Percentiles rank a stretch among this genome's conserved stretches.
Evolutionary conservation across 2,888 invertebrate genomes (phyloP).

Genomic region (Mythimna lalbum): DNA sequence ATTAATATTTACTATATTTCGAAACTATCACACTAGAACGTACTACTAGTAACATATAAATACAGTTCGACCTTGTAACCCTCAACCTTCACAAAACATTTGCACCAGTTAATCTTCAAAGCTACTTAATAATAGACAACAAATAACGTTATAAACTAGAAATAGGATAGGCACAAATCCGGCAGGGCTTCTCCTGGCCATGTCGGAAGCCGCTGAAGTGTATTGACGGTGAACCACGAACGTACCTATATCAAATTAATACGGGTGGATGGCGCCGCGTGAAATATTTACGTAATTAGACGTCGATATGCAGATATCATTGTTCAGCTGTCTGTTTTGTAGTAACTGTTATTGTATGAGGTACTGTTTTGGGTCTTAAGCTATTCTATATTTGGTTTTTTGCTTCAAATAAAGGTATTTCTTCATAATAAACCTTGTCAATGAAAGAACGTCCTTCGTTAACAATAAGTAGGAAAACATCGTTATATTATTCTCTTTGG

Average conservation of each 20-base stretch:
- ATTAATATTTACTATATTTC: too few species aligned
- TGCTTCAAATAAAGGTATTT: background rate
- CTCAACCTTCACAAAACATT: conserved; percentile 49
- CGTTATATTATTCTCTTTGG: background rate
- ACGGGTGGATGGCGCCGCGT: conserved; percentile 52
- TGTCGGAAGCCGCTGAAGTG: conserved; percentile 79
- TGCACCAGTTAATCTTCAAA: conserved; percentile 57
- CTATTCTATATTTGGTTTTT: background rate
- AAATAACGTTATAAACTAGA: conserved; percentile 65
- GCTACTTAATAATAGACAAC: conserved; percentile 60
- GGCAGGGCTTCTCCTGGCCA: conserved; percentile 76
- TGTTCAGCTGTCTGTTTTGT: conserved; percentile 11
- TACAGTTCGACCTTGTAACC: conserved; percentile 26
- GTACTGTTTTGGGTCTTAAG: background rate
- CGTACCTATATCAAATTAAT: conserved; percentile 78
- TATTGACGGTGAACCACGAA: conserved; percentile 69
- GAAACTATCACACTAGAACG: background rate
- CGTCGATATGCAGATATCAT: conserved; percentile 30
- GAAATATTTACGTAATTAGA: conserved; percentile 39
- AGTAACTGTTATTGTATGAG: background rate
- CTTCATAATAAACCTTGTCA: background rate
- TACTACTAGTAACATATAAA: background rate
- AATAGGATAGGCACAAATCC: conserved; percentile 79
- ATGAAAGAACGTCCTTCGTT: background rate
- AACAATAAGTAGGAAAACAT: too few species aligned